Conservation (phyloP, 2,113 vertebrate species). For the Hirundichthys speculiger region DNA sequence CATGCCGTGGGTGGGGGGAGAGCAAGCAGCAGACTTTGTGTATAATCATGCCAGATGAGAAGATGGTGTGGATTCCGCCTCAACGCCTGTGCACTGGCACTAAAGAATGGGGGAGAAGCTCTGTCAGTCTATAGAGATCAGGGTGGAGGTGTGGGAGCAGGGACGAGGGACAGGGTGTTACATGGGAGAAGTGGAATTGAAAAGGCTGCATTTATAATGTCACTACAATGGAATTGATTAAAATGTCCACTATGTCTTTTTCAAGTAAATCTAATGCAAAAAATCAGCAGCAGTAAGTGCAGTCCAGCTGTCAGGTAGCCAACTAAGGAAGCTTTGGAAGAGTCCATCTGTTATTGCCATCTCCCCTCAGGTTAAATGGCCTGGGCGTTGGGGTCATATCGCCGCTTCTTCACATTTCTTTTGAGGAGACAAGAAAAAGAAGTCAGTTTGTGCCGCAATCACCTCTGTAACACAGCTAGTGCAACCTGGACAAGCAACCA, state of each 20-base stretch:
- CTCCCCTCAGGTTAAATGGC: constrained; percentile 88
- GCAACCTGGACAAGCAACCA: constrained; percentile 62
- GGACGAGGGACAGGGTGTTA: constrained; percentile 11
- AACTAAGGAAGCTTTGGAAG: constrained; percentile 80
- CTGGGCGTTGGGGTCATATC: constrained; percentile 91
- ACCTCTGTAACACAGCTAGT: constrained; percentile 23
- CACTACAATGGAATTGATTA: constrained; percentile 77
- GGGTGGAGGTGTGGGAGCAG: constrained; percentile 19
- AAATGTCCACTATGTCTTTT: constrained; percentile 77
- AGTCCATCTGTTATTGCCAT: constrained; percentile 65
- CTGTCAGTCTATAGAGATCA: constrained; percentile 62
- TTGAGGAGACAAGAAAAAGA: constrained; percentile 70
- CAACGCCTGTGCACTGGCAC: constrained; percentile 76
- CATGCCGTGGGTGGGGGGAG: constrained; percentile 84
- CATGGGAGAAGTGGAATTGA: constrained; percentile 69
- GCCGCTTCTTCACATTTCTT: constrained; percentile 99
- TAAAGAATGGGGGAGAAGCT: constrained; percentile 65
- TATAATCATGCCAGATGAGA: constrained; percentile 77
- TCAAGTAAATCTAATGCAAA: constrained; percentile 81
- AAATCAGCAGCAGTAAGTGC: constrained; percentile 80
- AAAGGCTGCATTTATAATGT: constrained; percentile 74
- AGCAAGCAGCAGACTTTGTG: constrained; percentile 79
- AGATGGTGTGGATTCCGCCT: constrained; percentile 68
- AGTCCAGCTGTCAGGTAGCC: constrained; percentile 79
- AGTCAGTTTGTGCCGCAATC: constrained; percentile 41